These are phyloP conservation scores for Drosophila birchii DNA, from an alignment of 2,888 invertebrate species.

Conservation along the genomic window DNA sequence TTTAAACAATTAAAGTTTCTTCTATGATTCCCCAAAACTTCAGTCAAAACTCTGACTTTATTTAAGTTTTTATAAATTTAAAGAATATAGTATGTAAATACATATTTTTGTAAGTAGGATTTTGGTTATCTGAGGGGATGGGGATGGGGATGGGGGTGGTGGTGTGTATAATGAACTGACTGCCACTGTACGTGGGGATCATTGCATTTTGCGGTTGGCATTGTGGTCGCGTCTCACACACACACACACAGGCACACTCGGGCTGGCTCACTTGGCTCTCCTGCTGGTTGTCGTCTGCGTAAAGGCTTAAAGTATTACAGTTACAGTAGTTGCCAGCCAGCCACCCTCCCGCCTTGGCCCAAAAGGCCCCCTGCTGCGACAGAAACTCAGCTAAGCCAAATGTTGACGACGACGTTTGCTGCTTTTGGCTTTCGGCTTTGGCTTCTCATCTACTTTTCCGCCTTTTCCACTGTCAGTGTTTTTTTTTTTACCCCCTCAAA, in stretches of 20 bases:
- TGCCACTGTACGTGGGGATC: slow-evolving; percentile 40
- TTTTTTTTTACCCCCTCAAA: background rate
- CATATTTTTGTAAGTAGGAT: background rate
- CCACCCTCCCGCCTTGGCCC: background rate
- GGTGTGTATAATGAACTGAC: slow-evolving; percentile 2
- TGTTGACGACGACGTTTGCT: slow-evolving; percentile 69
- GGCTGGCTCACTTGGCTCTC: background rate
- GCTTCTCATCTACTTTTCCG: slow-evolving; percentile 50
- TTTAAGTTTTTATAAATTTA: background rate
- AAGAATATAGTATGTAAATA: background rate
- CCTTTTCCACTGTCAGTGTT: slow-evolving; percentile 19
- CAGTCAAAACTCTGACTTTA: background rate
- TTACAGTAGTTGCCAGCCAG: slow-evolving; percentile 61
- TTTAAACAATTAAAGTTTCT: background rate
- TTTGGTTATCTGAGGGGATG: background rate
- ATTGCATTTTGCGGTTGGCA: slow-evolving; percentile 74
- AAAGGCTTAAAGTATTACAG: slow-evolving; percentile 79
- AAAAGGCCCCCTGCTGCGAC: slow-evolving; percentile 9
- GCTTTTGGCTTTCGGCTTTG: slow-evolving; percentile 66
- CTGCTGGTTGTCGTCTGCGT: slow-evolving; percentile 71
- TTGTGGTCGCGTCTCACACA: slow-evolving; percentile 52
- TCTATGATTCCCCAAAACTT: background rate
- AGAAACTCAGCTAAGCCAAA: slow-evolving; percentile 66
- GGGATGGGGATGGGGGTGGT: background rate
- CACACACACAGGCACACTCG: background rate